These are phyloP conservation scores for Odontesthes bonariensis DNA, from an alignment of 2,113 vertebrate genomes.

Conservation along the genomic window DNA sequence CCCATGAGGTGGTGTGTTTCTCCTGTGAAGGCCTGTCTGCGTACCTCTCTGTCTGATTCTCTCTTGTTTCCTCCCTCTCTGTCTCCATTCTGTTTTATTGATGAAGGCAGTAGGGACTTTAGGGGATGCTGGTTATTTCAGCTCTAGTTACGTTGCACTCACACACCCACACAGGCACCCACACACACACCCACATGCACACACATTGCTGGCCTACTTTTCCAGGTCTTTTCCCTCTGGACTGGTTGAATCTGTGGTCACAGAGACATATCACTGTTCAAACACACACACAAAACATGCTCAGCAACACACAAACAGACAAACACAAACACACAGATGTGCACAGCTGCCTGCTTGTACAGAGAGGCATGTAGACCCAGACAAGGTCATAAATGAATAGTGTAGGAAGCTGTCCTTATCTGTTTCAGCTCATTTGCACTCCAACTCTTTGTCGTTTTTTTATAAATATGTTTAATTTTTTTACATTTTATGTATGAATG, in stretches of 20 bases:
- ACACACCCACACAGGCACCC: no score
- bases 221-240: conserved; percentile 66
- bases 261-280: conserved; percentile 48
- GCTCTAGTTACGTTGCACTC: conserved; percentile 71
- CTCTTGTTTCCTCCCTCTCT: conserved; percentile 28
- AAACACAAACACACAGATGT: conserved; percentile 24
- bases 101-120: conserved; percentile 75
- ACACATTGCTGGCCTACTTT: conserved; percentile 70
- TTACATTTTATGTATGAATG: not conserved
- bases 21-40: conserved; percentile 2
- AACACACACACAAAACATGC: conserved; percentile 13
- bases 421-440: no score
- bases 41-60: conserved; percentile 31
- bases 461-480: not conserved
- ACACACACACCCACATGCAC: not conserved
- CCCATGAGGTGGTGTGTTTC: conserved; percentile 16
- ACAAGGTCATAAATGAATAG: conserved; percentile 46
- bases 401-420: not conserved
- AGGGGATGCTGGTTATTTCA: conserved; percentile 77
- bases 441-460: not conserved
- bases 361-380: not conserved
- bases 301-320: conserved; percentile 37
- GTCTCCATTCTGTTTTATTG: conserved; percentile 77
- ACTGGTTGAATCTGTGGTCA: conserved; percentile 57
- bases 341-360: not conserved